phyloP scores from a whole-genome alignment of 2,113 vertebrate genomes.

The Athene cunicularia region DNA sequence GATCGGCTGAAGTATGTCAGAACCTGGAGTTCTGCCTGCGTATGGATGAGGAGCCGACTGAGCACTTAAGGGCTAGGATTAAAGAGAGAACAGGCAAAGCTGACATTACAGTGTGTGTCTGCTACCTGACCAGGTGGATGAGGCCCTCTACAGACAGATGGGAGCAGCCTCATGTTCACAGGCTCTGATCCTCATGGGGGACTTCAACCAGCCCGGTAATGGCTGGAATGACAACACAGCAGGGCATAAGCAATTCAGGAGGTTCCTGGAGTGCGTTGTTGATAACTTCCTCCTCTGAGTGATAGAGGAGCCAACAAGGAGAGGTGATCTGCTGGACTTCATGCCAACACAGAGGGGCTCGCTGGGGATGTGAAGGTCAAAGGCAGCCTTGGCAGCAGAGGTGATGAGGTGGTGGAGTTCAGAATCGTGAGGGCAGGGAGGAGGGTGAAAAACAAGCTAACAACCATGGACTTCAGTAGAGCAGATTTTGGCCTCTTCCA shows the following conservation, averaged over 20 bases:
- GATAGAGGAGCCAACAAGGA: not conserved
- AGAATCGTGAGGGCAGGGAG: not conserved
- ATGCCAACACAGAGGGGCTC: accelerated
- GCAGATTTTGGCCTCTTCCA: not conserved
- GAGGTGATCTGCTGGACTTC: not conserved
- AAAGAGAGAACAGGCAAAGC: not conserved
- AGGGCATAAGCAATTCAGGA: not conserved
- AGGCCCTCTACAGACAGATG: not conserved
- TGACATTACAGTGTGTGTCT: not conserved
- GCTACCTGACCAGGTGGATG: not conserved
- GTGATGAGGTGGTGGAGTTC: not conserved
- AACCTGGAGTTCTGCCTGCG: not conserved
- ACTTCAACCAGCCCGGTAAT: not conserved
- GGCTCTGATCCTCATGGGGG: not conserved
- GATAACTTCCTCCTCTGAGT: not conserved
- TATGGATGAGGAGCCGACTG: not conserved
- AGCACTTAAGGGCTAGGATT: not conserved
- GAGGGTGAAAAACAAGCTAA: not conserved
- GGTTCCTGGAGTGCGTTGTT: not conserved
- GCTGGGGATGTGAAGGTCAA: not conserved
- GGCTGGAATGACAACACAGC: not conserved
- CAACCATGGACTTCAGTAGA: not conserved
- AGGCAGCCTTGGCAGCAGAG: not conserved
- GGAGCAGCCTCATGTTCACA: not conserved
- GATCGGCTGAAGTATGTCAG: not conserved